A percentile compares a stretch with the other conserved stretches of the same genome.
These are phyloP conservation scores for Cochlearius cochlearius DNA, from an alignment of 2,113 vertebrate species.

Conservation along the genomic window DNA sequence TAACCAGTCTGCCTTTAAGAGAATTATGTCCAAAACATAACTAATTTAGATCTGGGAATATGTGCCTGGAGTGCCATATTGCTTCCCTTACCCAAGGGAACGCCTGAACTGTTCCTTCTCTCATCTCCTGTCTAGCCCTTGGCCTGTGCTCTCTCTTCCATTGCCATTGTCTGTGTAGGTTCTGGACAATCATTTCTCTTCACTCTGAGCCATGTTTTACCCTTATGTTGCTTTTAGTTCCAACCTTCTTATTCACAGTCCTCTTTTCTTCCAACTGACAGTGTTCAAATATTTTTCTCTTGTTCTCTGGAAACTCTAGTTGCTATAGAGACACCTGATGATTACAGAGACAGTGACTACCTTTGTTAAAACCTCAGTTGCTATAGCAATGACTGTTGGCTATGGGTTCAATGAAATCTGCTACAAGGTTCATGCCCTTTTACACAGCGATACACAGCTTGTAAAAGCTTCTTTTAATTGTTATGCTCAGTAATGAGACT, in stretches of 20 bases:
- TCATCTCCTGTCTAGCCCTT: background rate
- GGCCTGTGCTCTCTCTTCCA: background rate
- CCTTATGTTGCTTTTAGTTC: conserved; percentile 33
- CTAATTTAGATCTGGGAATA: background rate
- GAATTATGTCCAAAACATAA: background rate
- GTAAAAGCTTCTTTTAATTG: conserved; percentile 49
- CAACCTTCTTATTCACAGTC: conserved; percentile 13
- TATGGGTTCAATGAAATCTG: conserved; percentile 65
- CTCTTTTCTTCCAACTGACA: conserved; percentile 68
- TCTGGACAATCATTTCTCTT: conserved; percentile 40
- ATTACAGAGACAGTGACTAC: conserved; percentile 69
- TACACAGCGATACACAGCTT: conserved; percentile 32
- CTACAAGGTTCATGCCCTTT: conserved; percentile 42
- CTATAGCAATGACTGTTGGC: conserved; percentile 75
- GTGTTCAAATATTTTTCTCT: conserved; percentile 58
- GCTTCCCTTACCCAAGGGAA: background rate
- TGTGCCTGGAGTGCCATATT: background rate
- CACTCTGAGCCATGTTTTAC: conserved; percentile 19
- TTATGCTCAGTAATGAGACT: conserved; percentile 10
- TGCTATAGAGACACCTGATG: conserved; percentile 79
- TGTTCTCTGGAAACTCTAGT: conserved; percentile 72
- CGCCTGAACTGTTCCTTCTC: background rate
- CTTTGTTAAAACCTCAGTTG: conserved; percentile 72
- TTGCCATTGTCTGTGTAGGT: background rate
- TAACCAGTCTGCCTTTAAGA: background rate